Conservation (phyloP, 2,113 vertebrate species). For the Ondatra zibethicus region DNA sequence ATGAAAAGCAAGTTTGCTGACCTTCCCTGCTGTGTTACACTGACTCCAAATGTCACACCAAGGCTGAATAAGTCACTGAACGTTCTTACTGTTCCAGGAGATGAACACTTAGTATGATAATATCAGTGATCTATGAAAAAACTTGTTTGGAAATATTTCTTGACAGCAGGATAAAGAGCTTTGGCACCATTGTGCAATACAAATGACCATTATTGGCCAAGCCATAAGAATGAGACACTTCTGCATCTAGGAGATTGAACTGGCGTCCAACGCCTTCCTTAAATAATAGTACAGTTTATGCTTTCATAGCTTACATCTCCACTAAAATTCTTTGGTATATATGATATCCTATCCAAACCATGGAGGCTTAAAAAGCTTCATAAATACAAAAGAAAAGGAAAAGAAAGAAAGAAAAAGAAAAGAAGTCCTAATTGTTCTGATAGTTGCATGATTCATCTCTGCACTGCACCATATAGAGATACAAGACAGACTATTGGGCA, state of each 20-base stretch:
- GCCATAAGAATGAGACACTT: constrained; percentile 44
- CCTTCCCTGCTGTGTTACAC: constrained; percentile 61
- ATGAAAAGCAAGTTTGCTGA: constrained; percentile 65
- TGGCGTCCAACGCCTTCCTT: constrained; percentile 32
- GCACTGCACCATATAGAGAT: not conserved
- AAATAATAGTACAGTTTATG: constrained; percentile 51
- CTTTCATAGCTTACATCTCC: constrained; percentile 67
- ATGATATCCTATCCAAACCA: not conserved
- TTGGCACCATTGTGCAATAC: constrained; percentile 27
- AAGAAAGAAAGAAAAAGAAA: not conserved
- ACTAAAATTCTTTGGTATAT: constrained; percentile 8
- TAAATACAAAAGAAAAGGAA: not conserved
- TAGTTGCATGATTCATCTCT: not conserved
- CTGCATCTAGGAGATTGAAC: constrained; percentile 22
- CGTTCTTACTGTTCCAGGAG: constrained; percentile 10
- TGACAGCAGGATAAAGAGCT: not conserved
- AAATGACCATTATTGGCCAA: not conserved
- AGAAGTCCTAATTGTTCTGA: not conserved
- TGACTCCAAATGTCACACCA: constrained; percentile 66
- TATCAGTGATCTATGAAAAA: constrained; percentile 64
- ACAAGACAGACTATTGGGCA: not conserved
- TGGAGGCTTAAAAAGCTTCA: not conserved
- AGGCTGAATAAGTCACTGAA: constrained; percentile 58
- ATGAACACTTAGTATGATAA: constrained; percentile 38
- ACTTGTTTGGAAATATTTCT: constrained; percentile 53